Base-by-base conservation (phyloP, 2,888 invertebrate species). In the Eristalis arbustorum region DNA sequence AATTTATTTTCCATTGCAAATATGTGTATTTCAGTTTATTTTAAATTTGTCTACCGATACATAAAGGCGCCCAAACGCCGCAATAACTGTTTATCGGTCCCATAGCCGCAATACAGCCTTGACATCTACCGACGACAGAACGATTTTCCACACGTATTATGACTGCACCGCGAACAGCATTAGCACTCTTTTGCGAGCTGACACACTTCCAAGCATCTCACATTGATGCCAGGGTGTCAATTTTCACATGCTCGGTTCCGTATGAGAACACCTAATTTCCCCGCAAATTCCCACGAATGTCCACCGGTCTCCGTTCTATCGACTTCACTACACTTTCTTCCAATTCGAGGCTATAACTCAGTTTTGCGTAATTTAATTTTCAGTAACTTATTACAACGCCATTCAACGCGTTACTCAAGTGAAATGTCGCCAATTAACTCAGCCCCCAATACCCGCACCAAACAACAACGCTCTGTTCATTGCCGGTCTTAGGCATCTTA, bases 371-470 rank as follows among this genome's bases (percentile, higher is more conserved):
- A 57, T 22, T 8, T 25, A 57, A 34, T 49, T 18, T 42, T 59
- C 28, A 10, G 22, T 14, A 42, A 59, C 61, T 59, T 66, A 57
- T 13, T 37, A 13, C 13, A 13, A 37, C 11, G 6, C 31, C 34
- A 49, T 49, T 18, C 23, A 42, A 22, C 42, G 49, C 28, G 34
- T 2, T 5, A 22, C 14, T 10, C 62, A 34, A 14, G 23, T n/a
- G 25, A 64, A 31, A 64, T 64, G 68, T 73, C 73, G 37, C 73
- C 59, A 74, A 74, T 73, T 74, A 74, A 42, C 64, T 59, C 18
- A 18, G 42, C 25, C 61, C 56, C 59, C 34, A 40, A 56, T 62
- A 31, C 62, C 67, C 34, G 28, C 25, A 34, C 14, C 57, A 42
- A 5, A 31, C 4, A 59, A 61, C 37, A 13, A 31, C 63, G 8